Base-by-base conservation (phyloP, 1,140 invertebrate genomes). In the Drosophila nasuta region DNA sequence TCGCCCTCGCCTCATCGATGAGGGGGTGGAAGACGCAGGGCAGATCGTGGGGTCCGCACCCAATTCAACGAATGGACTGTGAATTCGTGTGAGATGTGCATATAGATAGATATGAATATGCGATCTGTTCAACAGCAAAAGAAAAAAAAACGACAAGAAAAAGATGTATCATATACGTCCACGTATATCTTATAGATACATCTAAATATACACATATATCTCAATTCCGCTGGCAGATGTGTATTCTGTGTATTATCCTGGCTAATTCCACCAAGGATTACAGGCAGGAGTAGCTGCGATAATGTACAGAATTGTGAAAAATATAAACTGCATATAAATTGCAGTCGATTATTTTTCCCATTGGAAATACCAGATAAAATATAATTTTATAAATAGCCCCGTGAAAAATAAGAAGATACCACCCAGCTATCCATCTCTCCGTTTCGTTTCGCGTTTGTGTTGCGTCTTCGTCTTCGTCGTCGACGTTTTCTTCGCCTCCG, bases 341-440 rank as follows among this genome's bases (percentile, higher is more conserved):
- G 41, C 30, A 63, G 17, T 51, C 56, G 54, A 66, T 25, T 0
- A 35, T 73, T 76, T 76, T 68, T 72, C 51, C 57, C 43, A 49
- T 75, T 70, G 71, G 57, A 80, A 75, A 82, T 66, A 71, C 76
- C 65, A 75, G 49, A 77, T 77, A 77, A 76, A 65, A 75, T 48
- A n/a, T 25, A 51, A 7, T 17, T 77, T 82, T 91, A 91, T 77
- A 82, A 92, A 92, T 92, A 92, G 90, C 64, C 45, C 62, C 54
- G 54, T 91, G 90, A 92, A 92, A 92, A 92, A 81, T 86, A 86
- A 91, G 90, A 91, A 91, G 86, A 76, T 82, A 79, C 80, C 78
- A 85, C 70, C 75, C 70, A 79, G 20, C 70, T 46, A 46, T 59
- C 41, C 28, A 4, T 8, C 52, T 56, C 28, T 13, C n/a, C 52